Base-by-base conservation (phyloP, 2,888 invertebrate species). In the Lottia gigantea region DNA sequence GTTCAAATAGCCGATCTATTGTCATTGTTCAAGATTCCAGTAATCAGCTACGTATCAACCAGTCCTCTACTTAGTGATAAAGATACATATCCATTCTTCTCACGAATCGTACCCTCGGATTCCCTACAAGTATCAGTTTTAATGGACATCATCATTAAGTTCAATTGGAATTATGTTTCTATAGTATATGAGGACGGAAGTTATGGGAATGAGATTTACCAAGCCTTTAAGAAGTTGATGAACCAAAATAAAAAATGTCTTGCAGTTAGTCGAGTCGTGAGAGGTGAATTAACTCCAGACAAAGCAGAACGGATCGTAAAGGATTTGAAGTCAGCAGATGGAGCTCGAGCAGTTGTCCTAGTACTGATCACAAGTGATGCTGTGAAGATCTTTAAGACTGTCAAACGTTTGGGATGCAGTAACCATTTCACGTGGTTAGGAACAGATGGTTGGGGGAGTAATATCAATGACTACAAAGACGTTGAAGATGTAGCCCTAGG, bases 371-470 rank as follows among this genome's bases (percentile, higher is more conserved):
- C 63, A 25, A 25, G 25, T 16, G 67, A 75, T 45, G 75, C 75
- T 11, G 55, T 46, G 19, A 45, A 61, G 62, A 40, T 78, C 6
- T 61, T 78, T 45, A 46, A 26, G 23, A 73, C 75, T 4, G 73
- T 71, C 1, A 63, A 71, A 62, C 26, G 66, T 55, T 23, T 66
- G 49, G 40, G 49, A 19, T 49, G 31, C 16, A 26, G 25, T 1
- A 78, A 75, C 2, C 62, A 73, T n/a, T 76, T 80, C 49, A 74
- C 75, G 12, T 81, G 78, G 78, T 74, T 81, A n/a, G 79, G 75
- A 26, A 77, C 74, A 19, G 79, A 81, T 64, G 78, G 74, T 12
- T 77, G 80, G 78, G 78, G 74, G 12, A 55, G 76, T 19, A 73
- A 76, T 68, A 55, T 76, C 23, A 70, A 75, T 25, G 77, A 77